Evolutionary conservation across 2,888 invertebrate species (phyloP), one percentile per base, ranked within the genome.

Genomic region (Rotaria socialis): DNA sequence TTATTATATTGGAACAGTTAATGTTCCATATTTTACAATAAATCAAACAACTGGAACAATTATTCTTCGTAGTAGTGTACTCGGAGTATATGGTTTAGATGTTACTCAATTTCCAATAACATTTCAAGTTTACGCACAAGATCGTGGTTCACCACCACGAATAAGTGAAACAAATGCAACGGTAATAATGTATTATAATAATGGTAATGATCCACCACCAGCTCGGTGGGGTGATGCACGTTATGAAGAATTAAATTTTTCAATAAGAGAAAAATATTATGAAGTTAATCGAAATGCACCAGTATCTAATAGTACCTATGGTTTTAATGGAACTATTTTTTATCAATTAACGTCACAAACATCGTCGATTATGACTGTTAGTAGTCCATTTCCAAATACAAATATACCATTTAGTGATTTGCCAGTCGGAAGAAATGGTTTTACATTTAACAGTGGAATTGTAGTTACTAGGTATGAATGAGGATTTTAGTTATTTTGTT

Each of bases 361-460:
- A 80, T 80, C 80, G n/a, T 80, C 80, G 11, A 47, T 80, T n/a
- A n/a, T 80, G 47, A 80, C 80, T 47, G 80, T 80, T 80, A 80
- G 24, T n/a, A 80, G 80, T 80, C 80, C 47, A 10, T 80, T 80
- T 80, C 24, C 80, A 47, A 80, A 47, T 47, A 80, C 24, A 47
- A 11, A n/a, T 35, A 47, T 80, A n/a, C 80, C 80, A 80, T 80
- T 80, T 80, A 47, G 47, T 24, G 80, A 80, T 47, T 24, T 80
- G 11, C 5, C 80, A 11, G 80, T 80, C 10, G 10, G 24, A 80
- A 43, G 80, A 47, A 47, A 47, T 47, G 47, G 47, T n/a, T 5
- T 47, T 14, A 47, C 10, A 10, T 80, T 80, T 43, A 47, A 10
- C n/a, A 80, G 80, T 80, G 80, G 80, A 24, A 80, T 80, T 47